phyloP scores from a whole-genome alignment of 2,797 vertebrate genomes.

The Tragopan temminckii region DNA sequence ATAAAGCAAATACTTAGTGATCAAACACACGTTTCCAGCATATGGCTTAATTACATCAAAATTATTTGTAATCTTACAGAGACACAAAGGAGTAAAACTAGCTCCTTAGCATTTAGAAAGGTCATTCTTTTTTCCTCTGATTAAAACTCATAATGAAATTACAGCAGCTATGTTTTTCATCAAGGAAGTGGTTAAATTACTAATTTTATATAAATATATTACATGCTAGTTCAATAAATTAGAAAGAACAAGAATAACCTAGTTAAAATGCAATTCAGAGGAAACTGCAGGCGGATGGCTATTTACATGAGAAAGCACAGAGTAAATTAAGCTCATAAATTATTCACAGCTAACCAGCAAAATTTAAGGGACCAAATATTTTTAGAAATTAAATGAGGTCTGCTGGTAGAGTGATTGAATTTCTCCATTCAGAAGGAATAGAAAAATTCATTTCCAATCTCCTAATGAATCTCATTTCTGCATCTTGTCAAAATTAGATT shows the following conservation, averaged over 20 bases:
- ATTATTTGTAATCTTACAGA: constrained; percentile 71
- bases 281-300: constrained; percentile 79
- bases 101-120: constrained; percentile 34
- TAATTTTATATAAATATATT: constrained; percentile 83
- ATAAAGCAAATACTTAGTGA: constrained; percentile 57
- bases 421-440: neutral
- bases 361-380: constrained; percentile 81
- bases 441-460: constrained; percentile 60
- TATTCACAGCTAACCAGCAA: constrained; percentile 80
- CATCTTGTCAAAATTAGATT: neutral
- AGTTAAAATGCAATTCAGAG: constrained; percentile 83
- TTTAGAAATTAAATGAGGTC: constrained; percentile 75
- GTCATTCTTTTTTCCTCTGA: constrained; percentile 66
- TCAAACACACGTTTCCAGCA: constrained; percentile 67
- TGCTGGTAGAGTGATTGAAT: constrained; percentile 58
- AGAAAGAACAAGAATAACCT: constrained; percentile 82
- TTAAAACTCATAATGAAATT: constrained; percentile 79
- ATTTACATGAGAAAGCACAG: constrained; percentile 79
- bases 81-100: constrained; percentile 50
- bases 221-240: constrained; percentile 82
- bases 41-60: constrained; percentile 71
- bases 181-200: constrained; percentile 76
- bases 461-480: constrained; percentile 68
- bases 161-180: constrained; percentile 78
- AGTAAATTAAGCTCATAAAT: constrained; percentile 76